Conservation (phyloP, 2,888 invertebrate genomes). For the Papilio protenor region DNA sequence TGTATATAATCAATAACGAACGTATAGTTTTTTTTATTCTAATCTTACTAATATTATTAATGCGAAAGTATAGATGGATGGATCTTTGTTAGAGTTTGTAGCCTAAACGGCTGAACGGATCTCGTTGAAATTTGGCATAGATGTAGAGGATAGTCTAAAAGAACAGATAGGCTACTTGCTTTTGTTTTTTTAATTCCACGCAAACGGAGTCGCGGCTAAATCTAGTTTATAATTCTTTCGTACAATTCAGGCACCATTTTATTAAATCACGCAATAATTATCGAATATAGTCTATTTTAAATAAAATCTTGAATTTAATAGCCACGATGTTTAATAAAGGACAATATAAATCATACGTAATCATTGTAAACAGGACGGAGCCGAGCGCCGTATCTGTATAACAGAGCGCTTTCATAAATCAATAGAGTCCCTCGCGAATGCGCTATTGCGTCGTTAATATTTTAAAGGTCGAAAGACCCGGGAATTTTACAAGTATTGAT, state of each 20-base stretch:
- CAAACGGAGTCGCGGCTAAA: no score
- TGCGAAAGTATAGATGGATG: no score
- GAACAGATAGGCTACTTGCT: no score
- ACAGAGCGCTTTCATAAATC: constrained; percentile 33
- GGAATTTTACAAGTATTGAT: constrained; percentile 42
- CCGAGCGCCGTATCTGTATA: constrained; percentile 14
- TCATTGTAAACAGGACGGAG: neutral
- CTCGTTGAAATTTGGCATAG: no score
- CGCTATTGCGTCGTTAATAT: constrained; percentile 43
- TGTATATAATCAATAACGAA: neutral
- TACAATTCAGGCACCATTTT: neutral
- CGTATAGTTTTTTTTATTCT: neutral
- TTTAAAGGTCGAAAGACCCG: constrained; percentile 41
- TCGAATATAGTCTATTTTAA: neutral
- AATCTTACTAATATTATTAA: no score
- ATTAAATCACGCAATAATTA: neutral
- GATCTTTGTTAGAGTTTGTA: no score
- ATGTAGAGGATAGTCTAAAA: no score
- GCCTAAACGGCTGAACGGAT: no score
- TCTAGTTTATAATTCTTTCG: neutral
- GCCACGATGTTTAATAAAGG: neutral
- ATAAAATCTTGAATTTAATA: neutral
- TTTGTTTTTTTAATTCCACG: no score
- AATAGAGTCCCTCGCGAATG: constrained; percentile 37
- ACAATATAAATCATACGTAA: constrained; percentile 5